Conservation (phyloP, 1,140 invertebrate genomes). For the Campoletis sonorensis region DNA sequence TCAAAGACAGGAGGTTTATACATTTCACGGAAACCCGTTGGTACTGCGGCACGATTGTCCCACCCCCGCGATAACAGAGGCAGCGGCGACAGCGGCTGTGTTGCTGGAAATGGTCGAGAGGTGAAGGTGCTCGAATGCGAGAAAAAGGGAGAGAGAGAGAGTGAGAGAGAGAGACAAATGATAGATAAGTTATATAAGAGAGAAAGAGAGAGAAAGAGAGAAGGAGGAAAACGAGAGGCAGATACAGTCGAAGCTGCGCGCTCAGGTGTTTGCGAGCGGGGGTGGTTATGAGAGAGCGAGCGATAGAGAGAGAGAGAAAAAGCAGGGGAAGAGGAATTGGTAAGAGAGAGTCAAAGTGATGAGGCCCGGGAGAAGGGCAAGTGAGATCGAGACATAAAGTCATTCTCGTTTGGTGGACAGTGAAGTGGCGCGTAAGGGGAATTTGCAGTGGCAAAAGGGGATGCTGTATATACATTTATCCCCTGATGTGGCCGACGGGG, state of each 20-base stretch:
- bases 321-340: not conserved
- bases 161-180: slow-evolving; percentile 35
- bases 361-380: not conserved
- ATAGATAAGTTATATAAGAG: not conserved
- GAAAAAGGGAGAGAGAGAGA: slow-evolving; percentile 38
- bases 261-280: slow-evolving; percentile 20
- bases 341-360: slow-evolving; percentile 24
- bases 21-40: slow-evolving; percentile 45
- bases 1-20: slow-evolving; percentile 44
- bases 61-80: slow-evolving; percentile 40
- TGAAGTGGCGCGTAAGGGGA: slow-evolving; percentile 42
- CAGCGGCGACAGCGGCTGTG: slow-evolving; percentile 21
- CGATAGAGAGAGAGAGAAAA: slow-evolving; percentile 25
- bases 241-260: slow-evolving; percentile 15
- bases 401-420: not conserved
- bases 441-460: slow-evolving; percentile 29
- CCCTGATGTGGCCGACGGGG: slow-evolving; percentile 5
- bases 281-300: slow-evolving; percentile 9
- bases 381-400: slow-evolving; percentile 30
- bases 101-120: slow-evolving; percentile 32
- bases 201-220: slow-evolving; percentile 24
- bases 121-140: slow-evolving; percentile 37
- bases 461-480: slow-evolving; percentile 19
- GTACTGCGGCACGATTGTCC: slow-evolving; percentile 50
- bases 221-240: slow-evolving; percentile 4